phyloP scores from a whole-genome alignment of 1,140 invertebrate species.

The Calephelis virginiensis region DNA sequence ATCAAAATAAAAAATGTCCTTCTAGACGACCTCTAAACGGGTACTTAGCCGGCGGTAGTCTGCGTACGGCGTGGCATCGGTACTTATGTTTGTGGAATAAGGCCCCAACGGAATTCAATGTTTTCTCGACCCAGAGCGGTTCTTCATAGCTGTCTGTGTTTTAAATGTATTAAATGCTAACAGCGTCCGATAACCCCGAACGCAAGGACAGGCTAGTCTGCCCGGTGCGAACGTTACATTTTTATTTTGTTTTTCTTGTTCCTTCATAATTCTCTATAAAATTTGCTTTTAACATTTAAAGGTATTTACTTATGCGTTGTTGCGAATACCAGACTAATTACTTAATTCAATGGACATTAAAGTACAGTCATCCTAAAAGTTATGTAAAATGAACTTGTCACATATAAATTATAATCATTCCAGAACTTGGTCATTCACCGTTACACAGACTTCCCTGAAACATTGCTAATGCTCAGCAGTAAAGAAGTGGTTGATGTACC shows the following conservation, averaged over 20 bases:
- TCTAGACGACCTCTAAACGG: conserved; percentile 63
- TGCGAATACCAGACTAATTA: background rate
- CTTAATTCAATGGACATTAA: too few relatives aligned
- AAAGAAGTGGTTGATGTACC: too few relatives aligned
- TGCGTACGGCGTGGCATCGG: conserved; percentile 64
- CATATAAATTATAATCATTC: too few relatives aligned
- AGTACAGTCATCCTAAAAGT: too few relatives aligned
- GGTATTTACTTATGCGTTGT: background rate
- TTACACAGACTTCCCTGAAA: too few relatives aligned
- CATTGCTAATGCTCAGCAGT: too few relatives aligned
- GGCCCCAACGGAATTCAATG: conserved; percentile 70
- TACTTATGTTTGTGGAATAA: conserved; percentile 66
- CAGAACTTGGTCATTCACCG: too few relatives aligned
- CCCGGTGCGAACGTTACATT: conserved; percentile 47
- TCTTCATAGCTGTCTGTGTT: conserved; percentile 68
- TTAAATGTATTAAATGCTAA: conserved; percentile 72
- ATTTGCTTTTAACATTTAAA: background rate
- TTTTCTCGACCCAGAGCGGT: conserved; percentile 56
- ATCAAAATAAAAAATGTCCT: conserved; percentile 66
- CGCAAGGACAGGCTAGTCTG: conserved; percentile 63
- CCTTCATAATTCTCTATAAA: background rate
- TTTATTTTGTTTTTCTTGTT: conserved; percentile 30
- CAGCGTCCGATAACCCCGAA: conserved; percentile 69
- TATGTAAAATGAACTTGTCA: too few relatives aligned
- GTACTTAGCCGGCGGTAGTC: conserved; percentile 42